Conservation (phyloP, 2,797 vertebrate genomes). For the Pogoniulus pusillus region DNA sequence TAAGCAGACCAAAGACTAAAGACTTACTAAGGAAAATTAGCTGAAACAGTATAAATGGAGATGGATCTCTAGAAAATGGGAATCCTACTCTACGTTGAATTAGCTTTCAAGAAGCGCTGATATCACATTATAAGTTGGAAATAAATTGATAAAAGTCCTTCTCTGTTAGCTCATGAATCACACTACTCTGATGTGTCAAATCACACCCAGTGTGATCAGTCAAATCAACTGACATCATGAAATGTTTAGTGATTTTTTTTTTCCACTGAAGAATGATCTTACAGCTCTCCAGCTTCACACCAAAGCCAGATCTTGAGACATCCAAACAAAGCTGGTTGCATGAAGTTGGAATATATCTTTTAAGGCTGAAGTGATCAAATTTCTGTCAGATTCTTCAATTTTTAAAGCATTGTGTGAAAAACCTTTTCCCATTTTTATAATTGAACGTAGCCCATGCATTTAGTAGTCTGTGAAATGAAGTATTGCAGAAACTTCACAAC, state of each 20-base stretch:
- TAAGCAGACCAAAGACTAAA: constrained; percentile 29
- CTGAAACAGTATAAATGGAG: constrained; percentile 28
- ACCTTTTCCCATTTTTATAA: neutral
- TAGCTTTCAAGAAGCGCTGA: constrained; percentile 37
- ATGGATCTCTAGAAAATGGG: constrained; percentile 51
- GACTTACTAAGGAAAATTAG: constrained; percentile 49
- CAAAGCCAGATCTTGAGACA: neutral
- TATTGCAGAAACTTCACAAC: neutral
- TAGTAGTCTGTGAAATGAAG: neutral
- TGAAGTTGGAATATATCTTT: neutral
- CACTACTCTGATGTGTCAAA: constrained; percentile 31
- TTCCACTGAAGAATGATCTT: neutral
- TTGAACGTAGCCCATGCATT: neutral
- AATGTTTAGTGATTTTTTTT: neutral
- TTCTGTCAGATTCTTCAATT: neutral
- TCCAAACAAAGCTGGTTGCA: neutral
- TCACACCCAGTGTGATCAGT: constrained; percentile 33
- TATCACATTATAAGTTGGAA: constrained; percentile 24
- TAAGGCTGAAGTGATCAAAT: neutral
- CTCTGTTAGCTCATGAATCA: constrained; percentile 5
- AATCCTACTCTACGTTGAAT: neutral
- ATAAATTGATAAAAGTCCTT: constrained; percentile 33
- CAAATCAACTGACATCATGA: constrained; percentile 31
- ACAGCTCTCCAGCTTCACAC: neutral
- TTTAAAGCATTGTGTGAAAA: neutral